Conservation (phyloP, 2,888 invertebrate species). For the Yponomeuta plumbellus region DNA sequence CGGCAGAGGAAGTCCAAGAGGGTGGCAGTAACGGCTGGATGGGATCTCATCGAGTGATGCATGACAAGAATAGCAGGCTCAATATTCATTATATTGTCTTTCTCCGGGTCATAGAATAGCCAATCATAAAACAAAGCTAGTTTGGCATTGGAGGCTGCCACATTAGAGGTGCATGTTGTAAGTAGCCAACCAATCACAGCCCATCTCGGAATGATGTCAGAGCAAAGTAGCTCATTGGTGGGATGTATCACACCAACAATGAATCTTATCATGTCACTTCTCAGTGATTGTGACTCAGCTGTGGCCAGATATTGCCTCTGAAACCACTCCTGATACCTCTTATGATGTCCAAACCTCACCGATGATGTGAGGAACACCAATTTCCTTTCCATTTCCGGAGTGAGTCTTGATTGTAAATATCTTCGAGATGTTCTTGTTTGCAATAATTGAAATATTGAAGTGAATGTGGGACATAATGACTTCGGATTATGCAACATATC, state of each 20-base stretch:
- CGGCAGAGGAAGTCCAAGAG: slow-evolving; percentile 93
- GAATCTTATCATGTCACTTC: slow-evolving; percentile 95
- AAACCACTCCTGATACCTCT: slow-evolving; percentile 96
- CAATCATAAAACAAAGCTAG: slow-evolving; percentile 95
- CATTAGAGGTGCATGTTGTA: slow-evolving; percentile 92
- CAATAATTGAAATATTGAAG: slow-evolving; percentile 86
- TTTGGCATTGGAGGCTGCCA: slow-evolving; percentile 93
- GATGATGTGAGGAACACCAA: slow-evolving; percentile 89
- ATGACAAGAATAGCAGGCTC: slow-evolving; percentile 96
- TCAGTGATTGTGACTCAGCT: slow-evolving; percentile 91
- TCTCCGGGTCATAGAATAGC: slow-evolving; percentile 93
- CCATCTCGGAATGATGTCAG: slow-evolving; percentile 97
- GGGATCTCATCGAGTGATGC: slow-evolving; percentile 94
- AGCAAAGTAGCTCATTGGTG: slow-evolving; percentile 92
- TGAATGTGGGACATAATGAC: slow-evolving; percentile 84
- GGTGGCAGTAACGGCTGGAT: slow-evolving; percentile 93
- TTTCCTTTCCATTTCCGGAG: slow-evolving; percentile 95
- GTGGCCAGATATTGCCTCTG: slow-evolving; percentile 93
- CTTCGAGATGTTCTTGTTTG: slow-evolving; percentile 90
- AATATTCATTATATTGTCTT: slow-evolving; percentile 97
- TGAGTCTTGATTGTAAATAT: slow-evolving; percentile 89
- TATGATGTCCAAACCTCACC: slow-evolving; percentile 93
- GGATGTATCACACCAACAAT: slow-evolving; percentile 96
- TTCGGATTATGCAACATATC: slow-evolving; percentile 88
- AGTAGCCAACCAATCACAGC: slow-evolving; percentile 96